Conservation (phyloP, 2,888 invertebrate species). For the Eustalomyia histrio region DNA sequence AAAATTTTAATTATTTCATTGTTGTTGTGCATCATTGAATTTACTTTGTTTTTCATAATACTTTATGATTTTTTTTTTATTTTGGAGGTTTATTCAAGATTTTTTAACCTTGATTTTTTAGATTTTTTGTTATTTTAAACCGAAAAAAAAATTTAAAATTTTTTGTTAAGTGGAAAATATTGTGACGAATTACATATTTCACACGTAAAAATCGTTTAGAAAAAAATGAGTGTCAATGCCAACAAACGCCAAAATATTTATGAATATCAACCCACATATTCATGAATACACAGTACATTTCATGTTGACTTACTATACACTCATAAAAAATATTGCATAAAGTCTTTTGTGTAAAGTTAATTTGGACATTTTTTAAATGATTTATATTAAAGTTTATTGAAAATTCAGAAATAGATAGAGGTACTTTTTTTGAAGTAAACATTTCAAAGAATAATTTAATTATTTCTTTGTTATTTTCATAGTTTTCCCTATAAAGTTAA, state of each 20-base stretch:
- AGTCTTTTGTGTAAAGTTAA: slow-evolving; percentile 8
- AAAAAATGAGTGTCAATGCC: slow-evolving; percentile 61
- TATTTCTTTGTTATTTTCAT: no score
- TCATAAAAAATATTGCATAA: not conserved
- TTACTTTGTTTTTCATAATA: slow-evolving; percentile 18
- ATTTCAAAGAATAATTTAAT: no score
- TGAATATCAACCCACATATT: slow-evolving; percentile 41
- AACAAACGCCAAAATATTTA: slow-evolving; percentile 35
- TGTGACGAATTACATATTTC: slow-evolving; percentile 53
- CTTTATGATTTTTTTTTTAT: slow-evolving; percentile 2
- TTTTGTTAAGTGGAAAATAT: not conserved
- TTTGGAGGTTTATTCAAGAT: slow-evolving; percentile 54
- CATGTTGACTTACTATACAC: slow-evolving; percentile 17
- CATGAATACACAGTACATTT: not conserved
- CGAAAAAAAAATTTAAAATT: slow-evolving; percentile 32
- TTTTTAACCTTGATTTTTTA: slow-evolving; percentile 50
- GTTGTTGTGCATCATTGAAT: slow-evolving; percentile 48
- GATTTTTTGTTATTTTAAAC: slow-evolving; percentile 11
- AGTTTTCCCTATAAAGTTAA: no score
- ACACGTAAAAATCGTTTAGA: slow-evolving; percentile 34
- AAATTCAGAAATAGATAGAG: not conserved
- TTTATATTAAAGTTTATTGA: slow-evolving; percentile 18
- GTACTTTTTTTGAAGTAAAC: no score
- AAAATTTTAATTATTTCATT: slow-evolving; percentile 33
- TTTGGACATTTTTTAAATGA: slow-evolving; percentile 24